Evolutionary conservation across 2,797 vertebrate genomes (phyloP), one percentile per base, ranked within the genome.

Genomic region (Peromyscus nudipes): DNA sequence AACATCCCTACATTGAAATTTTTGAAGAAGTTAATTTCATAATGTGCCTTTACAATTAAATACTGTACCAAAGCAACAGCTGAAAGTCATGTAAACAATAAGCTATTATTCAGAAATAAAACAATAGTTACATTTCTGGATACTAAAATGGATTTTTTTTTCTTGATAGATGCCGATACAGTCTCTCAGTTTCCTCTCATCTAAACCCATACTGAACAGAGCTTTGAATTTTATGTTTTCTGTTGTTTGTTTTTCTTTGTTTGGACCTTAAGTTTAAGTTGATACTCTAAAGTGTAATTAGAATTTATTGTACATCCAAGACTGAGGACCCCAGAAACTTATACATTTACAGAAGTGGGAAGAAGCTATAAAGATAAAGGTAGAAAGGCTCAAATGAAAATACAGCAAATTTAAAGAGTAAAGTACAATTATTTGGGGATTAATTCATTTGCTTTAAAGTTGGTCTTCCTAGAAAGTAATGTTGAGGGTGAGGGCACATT

Each of bases 61-160:
- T 71, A 75, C 1, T 55, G 6, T 49, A 17, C 55, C 52, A 60
- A 6, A 92, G 79, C 14, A 96, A 46, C 3, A 89, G 2, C n/a
- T 55, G 87, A 84, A 40, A 34, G 4, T 79, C 27, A 11, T 85
- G 19, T 19, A 93, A 95, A 94, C 67, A 89, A 92, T 88, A 88
- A 91, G 6, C 11, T 82, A 21, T 62, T 64, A 11, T 43, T 83
- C 14, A 83, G 57, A 25, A 43, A 25, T 62, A 67, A 95, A 80
- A 5, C 86, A 94, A 81, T 27, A 4, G 9, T 94, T 64, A 5
- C 46, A 79, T 37, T 90, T 97, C 37, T 76, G 19, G 95, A 96
- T 4, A 55, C 69, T 88, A 69, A 91, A 95, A 92, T 67, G 27
- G 13, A 84, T 77, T 34, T 80, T n/a, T 79, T n/a, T 46, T 3